Evolutionary conservation across 2,113 vertebrate species (phyloP).

Genomic region (Choloepus hoffmanni): DNA sequence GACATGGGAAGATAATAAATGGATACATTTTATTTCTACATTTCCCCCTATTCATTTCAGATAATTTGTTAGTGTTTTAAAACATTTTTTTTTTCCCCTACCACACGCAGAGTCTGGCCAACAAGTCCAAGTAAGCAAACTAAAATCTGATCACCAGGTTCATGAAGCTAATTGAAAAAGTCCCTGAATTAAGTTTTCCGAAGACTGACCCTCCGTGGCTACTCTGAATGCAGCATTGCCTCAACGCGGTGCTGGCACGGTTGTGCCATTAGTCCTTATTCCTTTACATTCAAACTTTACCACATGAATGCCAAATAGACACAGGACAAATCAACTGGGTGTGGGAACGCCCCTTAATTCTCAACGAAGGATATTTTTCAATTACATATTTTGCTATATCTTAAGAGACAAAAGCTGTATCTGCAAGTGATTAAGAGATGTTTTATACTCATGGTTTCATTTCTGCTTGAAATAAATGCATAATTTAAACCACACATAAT

Average conservation of each 20-base stretch:
- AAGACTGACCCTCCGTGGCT: background rate
- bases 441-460: slow-evolving; percentile 78
- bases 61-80: background rate
- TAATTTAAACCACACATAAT: slow-evolving; percentile 77
- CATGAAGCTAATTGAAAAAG: background rate
- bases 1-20: background rate
- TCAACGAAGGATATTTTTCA: slow-evolving; percentile 50
- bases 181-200: background rate
- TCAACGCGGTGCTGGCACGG: background rate
- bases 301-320: slow-evolving; percentile 8
- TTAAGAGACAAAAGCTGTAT: slow-evolving; percentile 80
- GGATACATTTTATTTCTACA: background rate
- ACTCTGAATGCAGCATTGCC: background rate
- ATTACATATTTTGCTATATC: slow-evolving; percentile 70
- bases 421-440: slow-evolving; percentile 83
- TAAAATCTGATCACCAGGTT: background rate
- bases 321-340: slow-evolving; percentile 53
- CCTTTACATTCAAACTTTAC: background rate
- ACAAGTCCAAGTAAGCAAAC: background rate
- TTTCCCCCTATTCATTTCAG: background rate
- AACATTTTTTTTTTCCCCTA: background rate
- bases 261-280: background rate
- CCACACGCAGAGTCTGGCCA: background rate
- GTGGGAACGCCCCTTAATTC: background rate
- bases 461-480: slow-evolving; percentile 76